Percentiles rank a stretch among this genome's conserved stretches.
Conservation (phyloP, 2,113 vertebrate genomes). For the Zapornia atra region DNA sequence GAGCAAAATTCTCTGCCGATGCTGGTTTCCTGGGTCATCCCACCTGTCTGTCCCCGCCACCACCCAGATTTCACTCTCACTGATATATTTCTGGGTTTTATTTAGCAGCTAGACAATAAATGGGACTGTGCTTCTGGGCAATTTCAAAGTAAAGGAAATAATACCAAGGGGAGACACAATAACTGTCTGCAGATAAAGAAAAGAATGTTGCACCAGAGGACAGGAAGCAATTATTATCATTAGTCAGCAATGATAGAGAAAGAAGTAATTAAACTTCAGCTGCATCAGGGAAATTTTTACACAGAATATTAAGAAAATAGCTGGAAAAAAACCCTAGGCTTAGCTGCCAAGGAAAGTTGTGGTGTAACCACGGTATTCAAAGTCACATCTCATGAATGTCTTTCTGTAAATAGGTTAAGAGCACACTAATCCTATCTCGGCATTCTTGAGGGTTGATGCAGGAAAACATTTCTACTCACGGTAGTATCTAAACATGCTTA, state of each 20-base stretch:
- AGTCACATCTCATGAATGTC: not conserved
- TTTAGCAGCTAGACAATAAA: not conserved
- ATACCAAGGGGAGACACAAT: conserved; percentile 29
- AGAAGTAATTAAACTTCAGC: conserved; percentile 60
- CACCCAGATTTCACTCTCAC: not conserved
- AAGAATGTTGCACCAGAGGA: conserved; percentile 60
- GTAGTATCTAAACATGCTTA: not conserved
- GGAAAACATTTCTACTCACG: not conserved
- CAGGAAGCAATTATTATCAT: conserved; percentile 60
- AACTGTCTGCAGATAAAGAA: conserved; percentile 32
- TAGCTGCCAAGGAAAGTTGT: not conserved
- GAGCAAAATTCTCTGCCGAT: not conserved
- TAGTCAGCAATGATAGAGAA: conserved; percentile 61
- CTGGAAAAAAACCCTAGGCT: not conserved
- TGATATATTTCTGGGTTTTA: not conserved
- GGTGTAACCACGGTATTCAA: not conserved
- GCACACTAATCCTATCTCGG: not conserved
- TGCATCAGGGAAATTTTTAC: conserved; percentile 51
- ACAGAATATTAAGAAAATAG: conserved; percentile 15
- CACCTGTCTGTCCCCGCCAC: not conserved
- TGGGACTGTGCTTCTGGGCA: not conserved
- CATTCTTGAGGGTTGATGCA: not conserved
- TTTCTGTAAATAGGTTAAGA: not conserved
- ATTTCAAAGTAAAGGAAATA: conserved; percentile 29
- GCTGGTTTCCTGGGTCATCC: not conserved